Conservation (phyloP, 2,888 invertebrate species). For the Antheraea assamensis region DNA sequence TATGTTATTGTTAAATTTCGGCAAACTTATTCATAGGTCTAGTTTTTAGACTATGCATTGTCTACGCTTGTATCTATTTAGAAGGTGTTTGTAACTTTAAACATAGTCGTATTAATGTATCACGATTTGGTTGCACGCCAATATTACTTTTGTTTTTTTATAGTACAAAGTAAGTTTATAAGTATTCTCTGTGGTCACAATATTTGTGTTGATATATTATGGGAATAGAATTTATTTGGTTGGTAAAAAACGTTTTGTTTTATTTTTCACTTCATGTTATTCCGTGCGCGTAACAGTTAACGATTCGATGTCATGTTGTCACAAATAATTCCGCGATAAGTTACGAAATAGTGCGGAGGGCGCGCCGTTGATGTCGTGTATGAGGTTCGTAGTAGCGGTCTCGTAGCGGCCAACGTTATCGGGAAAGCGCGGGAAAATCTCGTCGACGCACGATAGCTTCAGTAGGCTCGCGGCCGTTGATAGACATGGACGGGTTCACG, state of each 20-base stretch:
- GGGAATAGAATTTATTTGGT: constrained; percentile 66
- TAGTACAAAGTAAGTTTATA: constrained; percentile 61
- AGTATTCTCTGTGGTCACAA: constrained; percentile 43
- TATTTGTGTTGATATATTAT: constrained; percentile 51
- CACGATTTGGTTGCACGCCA: constrained; percentile 42
- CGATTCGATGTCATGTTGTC: constrained; percentile 31
- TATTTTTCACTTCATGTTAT: constrained; percentile 45
- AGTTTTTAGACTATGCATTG: not conserved
- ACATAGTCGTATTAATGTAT: constrained; percentile 1
- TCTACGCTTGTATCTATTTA: constrained; percentile 16
- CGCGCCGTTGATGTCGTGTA: constrained; percentile 61
- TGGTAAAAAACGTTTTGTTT: constrained; percentile 52
- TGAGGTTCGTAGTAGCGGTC: constrained; percentile 40
- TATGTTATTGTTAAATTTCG: not conserved
- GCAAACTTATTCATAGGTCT: not conserved
- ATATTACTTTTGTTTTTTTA: constrained; percentile 42
- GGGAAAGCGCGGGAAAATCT: constrained; percentile 79
- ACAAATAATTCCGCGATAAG: constrained; percentile 65
- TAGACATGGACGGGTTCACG: constrained; percentile 67
- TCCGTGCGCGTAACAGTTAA: constrained; percentile 26
- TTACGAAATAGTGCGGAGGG: constrained; percentile 37
- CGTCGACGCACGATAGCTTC: constrained; percentile 48
- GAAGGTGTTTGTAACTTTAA: not conserved
- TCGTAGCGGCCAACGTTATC: constrained; percentile 68
- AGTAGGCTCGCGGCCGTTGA: constrained; percentile 75